These are phyloP conservation scores for Bubalus kerabau DNA, from an alignment of 2,113 vertebrate species.

Conservation along the genomic window DNA sequence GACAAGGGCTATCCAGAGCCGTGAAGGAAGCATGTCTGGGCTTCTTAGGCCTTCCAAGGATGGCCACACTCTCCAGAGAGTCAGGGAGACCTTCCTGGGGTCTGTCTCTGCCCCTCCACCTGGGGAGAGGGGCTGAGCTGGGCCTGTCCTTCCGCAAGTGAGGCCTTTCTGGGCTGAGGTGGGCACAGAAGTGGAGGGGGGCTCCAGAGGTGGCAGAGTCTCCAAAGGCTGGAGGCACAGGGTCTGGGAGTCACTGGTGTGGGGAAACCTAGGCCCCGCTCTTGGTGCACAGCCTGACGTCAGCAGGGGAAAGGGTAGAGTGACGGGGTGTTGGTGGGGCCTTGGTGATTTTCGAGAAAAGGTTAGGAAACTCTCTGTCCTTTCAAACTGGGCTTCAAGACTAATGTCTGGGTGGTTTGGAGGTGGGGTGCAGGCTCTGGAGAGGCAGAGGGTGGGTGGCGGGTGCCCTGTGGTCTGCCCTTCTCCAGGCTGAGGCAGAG, in stretches of 20 bases:
- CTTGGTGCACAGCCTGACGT: fast-evolving
- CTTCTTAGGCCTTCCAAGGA: background rate
- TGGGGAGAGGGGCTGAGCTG: background rate
- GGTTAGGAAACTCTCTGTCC: background rate
- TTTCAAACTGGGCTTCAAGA: background rate
- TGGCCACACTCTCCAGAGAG: background rate
- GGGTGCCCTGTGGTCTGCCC: background rate
- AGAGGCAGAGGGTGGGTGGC: background rate
- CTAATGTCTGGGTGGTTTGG: background rate
- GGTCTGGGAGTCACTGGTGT: background rate
- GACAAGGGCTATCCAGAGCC: background rate
- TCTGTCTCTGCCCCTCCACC: background rate
- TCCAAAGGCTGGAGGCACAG: background rate
- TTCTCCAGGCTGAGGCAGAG: background rate
- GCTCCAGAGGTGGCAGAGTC: background rate
- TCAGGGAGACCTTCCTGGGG: background rate
- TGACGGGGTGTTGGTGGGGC: too few species aligned
- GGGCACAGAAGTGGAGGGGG: background rate
- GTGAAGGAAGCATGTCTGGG: background rate
- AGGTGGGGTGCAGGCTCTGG: background rate
- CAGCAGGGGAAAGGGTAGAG: background rate
- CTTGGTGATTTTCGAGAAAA: background rate
- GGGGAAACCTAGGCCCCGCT: background rate
- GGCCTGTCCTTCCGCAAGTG: too few species aligned
- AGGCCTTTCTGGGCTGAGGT: background rate